A percentile compares a stretch with the other conserved stretches of the same genome.
Conservation (phyloP, 2,888 invertebrate genomes). For the Anthrax anthrax region DNA sequence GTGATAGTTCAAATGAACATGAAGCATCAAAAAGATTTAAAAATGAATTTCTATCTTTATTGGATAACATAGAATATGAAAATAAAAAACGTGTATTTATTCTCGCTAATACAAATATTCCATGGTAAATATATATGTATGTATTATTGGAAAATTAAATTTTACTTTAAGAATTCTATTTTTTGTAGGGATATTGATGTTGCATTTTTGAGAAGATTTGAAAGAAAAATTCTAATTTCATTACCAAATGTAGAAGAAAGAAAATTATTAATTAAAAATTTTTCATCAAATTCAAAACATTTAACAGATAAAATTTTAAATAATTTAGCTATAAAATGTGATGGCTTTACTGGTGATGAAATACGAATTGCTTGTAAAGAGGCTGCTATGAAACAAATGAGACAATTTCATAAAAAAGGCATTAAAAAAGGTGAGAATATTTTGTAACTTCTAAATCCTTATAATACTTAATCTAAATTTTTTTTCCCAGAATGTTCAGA, state of each 20-base stretch:
- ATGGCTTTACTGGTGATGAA: constrained; percentile 79
- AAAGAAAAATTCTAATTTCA: constrained; percentile 71
- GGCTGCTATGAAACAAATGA: constrained; percentile 65
- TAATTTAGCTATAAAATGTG: constrained; percentile 42
- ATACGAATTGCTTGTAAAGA: constrained; percentile 78
- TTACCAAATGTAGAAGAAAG: constrained; percentile 57
- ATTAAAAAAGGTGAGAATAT: background rate
- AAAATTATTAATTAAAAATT: constrained; percentile 49
- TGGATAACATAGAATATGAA: constrained; percentile 65
- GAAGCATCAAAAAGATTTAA: constrained; percentile 79
- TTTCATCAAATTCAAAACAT: constrained; percentile 35
- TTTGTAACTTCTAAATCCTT: too few species aligned
- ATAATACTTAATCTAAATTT: too few species aligned
- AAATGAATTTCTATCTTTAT: constrained; percentile 72
- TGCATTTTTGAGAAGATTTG: constrained; percentile 74
- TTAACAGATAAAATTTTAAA: constrained; percentile 20
- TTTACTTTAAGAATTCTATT: background rate
- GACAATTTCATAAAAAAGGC: constrained; percentile 37
- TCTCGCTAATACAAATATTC: constrained; percentile 79
- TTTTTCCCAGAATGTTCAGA: too few species aligned
- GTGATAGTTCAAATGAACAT: constrained; percentile 54
- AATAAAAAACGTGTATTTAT: constrained; percentile 44
- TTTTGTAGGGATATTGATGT: constrained; percentile 64
- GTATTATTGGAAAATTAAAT: background rate
- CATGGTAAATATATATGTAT: constrained; percentile 49